Evolutionary conservation across 2,888 invertebrate species (phyloP).

Genomic region (Aporophyla nigra): DNA sequence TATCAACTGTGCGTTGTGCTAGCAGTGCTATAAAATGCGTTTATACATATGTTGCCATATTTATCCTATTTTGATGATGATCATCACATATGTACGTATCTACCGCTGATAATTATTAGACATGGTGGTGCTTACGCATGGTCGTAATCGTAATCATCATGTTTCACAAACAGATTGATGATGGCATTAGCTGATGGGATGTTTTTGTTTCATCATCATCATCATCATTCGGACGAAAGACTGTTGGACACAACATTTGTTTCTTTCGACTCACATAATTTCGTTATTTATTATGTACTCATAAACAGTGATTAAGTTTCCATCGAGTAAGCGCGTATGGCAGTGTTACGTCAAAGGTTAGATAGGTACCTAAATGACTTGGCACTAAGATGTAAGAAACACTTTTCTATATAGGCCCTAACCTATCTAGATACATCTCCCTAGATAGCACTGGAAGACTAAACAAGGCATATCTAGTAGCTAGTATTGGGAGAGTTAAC

Average conservation of each 20-base stretch:
- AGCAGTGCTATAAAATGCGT: not conserved
- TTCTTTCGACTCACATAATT: not conserved
- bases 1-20: slow-evolving; percentile 29
- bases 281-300: not conserved
- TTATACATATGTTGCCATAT: not conserved
- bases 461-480: too few species aligned
- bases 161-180: slow-evolving; percentile 31
- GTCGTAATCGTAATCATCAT: slow-evolving; percentile 17
- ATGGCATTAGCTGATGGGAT: not conserved
- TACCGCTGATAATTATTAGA: slow-evolving; percentile 19
- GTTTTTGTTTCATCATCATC: not conserved
- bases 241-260: not conserved
- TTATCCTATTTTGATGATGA: not conserved
- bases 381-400: too few species aligned
- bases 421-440: not conserved
- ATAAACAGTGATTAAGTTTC: not conserved
- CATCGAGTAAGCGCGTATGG: not conserved
- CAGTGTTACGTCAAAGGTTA: too few species aligned
- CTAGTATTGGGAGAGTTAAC: slow-evolving; percentile 3
- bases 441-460: too few species aligned
- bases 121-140: slow-evolving; percentile 19
- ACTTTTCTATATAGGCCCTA: too few species aligned
- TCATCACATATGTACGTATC: slow-evolving; percentile 1
- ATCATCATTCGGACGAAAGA: not conserved
- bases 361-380: too few species aligned